Evolutionary conservation across 2,113 vertebrate species (phyloP).

Genomic region (Gorilla gorilla): DNA sequence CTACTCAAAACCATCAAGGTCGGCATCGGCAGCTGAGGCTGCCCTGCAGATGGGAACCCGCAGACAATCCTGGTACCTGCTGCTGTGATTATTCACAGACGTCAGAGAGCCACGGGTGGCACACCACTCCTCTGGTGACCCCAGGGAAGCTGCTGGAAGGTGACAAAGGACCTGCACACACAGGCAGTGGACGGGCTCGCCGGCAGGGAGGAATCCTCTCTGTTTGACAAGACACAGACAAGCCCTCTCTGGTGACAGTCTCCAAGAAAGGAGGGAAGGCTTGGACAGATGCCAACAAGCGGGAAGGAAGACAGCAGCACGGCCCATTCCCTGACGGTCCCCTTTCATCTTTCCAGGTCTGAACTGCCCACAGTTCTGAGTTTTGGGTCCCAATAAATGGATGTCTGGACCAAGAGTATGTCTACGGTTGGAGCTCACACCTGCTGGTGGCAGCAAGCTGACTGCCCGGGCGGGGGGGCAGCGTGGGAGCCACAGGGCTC

Average conservation of each 20-base stretch:
- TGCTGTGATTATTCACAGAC: neutral
- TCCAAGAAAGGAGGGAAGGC: too few relatives aligned
- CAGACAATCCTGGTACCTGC: too few relatives aligned
- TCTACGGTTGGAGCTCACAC: neutral
- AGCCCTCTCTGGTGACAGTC: neutral
- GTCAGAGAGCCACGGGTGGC: neutral
- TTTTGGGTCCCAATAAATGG: neutral
- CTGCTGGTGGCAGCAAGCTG: too few relatives aligned
- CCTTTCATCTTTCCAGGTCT: neutral
- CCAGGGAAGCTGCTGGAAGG: neutral
- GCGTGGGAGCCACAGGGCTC: neutral
- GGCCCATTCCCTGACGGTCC: neutral
- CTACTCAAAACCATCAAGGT: neutral
- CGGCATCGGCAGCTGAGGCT: neutral
- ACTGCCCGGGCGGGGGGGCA: neutral
- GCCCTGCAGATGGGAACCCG: neutral
- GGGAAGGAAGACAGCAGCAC: neutral
- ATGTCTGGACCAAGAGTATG: neutral
- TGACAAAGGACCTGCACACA: neutral
- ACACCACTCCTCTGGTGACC: neutral
- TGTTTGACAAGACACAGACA: neutral
- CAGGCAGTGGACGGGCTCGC: too few relatives aligned
- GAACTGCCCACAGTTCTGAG: neutral
- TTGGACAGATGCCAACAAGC: neutral
- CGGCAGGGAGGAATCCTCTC: neutral